Percentiles rank a stretch among this genome's conserved stretches.
Evolutionary conservation across 2,797 vertebrate species (phyloP).

Genomic region (Epinephelus coioides): DNA sequence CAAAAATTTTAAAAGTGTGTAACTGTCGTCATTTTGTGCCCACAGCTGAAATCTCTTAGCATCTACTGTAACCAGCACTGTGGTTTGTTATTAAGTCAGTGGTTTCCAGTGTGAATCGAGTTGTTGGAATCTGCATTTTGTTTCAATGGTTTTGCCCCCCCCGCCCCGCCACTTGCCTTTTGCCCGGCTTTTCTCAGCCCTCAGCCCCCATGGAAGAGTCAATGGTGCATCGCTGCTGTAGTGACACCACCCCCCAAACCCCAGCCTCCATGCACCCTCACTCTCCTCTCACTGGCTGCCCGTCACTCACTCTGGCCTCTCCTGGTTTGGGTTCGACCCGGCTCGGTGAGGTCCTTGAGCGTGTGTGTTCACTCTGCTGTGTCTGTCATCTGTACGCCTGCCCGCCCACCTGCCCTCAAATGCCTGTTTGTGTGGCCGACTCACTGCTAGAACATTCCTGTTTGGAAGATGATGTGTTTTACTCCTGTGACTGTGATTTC

Average conservation of each 20-base stretch:
- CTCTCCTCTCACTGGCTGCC: conserved; percentile 64
- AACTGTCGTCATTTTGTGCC: conserved; percentile 87
- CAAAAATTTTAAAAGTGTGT: conserved; percentile 86
- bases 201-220: conserved; percentile 59
- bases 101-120: conserved; percentile 86
- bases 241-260: conserved; percentile 35
- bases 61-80: conserved; percentile 87
- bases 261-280: background rate
- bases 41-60: conserved; percentile 87
- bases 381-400: conserved; percentile 60
- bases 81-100: conserved; percentile 87
- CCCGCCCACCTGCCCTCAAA: conserved; percentile 76
- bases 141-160: conserved; percentile 74
- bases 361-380: conserved; percentile 54
- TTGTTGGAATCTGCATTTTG: conserved; percentile 85
- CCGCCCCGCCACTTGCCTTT: conserved; percentile 29
- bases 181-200: conserved; percentile 75
- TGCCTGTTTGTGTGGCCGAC: conserved; percentile 79
- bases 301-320: conserved; percentile 49
- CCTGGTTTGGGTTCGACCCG: conserved; percentile 44
- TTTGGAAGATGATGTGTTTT: conserved; percentile 76
- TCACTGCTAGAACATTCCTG: conserved; percentile 81
- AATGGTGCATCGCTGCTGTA: conserved; percentile 74
- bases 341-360: conserved; percentile 7
- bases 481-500: conserved; percentile 80